phyloP scores from a whole-genome alignment of 1,140 invertebrate genomes.

The Cherax quadricarinatus region DNA sequence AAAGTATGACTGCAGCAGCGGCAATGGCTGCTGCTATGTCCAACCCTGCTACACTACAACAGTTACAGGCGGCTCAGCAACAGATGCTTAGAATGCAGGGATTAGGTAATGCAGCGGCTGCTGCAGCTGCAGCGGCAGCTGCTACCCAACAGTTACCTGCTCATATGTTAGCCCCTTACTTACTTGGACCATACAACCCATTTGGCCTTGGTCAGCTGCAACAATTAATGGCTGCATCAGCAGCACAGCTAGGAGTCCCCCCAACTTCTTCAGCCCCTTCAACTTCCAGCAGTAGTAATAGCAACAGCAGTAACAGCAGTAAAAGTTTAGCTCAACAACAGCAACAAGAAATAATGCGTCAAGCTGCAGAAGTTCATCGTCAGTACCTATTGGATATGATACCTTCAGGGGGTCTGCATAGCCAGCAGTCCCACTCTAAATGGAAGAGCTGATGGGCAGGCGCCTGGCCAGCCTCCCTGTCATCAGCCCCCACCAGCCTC shows the following conservation, averaged over 20 bases:
- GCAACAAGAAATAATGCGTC: conserved; percentile 79
- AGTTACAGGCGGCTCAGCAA: conserved; percentile 79
- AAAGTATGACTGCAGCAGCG: conserved; percentile 73
- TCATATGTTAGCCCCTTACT: conserved; percentile 90
- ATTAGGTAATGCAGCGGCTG: conserved; percentile 75
- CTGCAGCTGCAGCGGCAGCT: conserved; percentile 77
- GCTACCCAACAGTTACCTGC: conserved; percentile 79
- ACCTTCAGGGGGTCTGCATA: conserved; percentile 78
- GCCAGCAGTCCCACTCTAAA: conserved; percentile 69
- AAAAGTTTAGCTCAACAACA: conserved; percentile 72
- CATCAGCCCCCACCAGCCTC: conserved; percentile 62
- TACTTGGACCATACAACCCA: conserved; percentile 78
- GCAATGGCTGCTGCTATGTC: conserved; percentile 87
- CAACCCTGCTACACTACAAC: conserved; percentile 74
- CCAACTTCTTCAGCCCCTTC: conserved; percentile 75
- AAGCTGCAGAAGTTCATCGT: conserved; percentile 88
- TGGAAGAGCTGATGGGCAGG: conserved; percentile 69
- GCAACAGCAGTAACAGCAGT: conserved; percentile 73
- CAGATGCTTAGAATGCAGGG: conserved; percentile 75
- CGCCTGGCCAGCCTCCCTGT: conserved; percentile 56
- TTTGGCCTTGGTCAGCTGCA: conserved; percentile 87
- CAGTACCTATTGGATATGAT: conserved; percentile 98
- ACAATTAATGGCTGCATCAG: conserved; percentile 87
- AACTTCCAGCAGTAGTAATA: conserved; percentile 67
- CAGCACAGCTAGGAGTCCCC: conserved; percentile 78